A percentile compares a stretch with the other conserved stretches of the same genome.
phyloP scores from a whole-genome alignment of 1,140 invertebrate species.

The Grapholita molesta region DNA sequence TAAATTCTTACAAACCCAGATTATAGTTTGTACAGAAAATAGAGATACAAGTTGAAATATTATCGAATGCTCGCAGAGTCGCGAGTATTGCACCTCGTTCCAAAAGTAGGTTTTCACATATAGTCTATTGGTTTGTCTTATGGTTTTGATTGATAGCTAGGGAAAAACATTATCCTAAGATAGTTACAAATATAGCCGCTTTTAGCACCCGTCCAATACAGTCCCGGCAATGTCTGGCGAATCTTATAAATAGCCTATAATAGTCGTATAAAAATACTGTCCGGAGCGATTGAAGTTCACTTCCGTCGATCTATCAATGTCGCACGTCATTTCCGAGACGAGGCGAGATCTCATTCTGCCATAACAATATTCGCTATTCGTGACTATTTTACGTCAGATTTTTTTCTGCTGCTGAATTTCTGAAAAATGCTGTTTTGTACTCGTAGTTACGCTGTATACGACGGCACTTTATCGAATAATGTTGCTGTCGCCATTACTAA shows the following conservation, averaged over 20 bases:
- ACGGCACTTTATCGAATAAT: no score
- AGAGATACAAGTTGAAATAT: no score
- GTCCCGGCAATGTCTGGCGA: neutral
- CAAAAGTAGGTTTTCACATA: no score
- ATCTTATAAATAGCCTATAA: neutral
- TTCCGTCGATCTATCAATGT: slow-evolving; percentile 40
- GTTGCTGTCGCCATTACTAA: no score
- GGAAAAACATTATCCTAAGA: neutral
- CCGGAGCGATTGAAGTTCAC: slow-evolving; percentile 31
- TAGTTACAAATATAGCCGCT: neutral
- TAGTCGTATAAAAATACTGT: slow-evolving; percentile 1
- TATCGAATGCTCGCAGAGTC: no score
- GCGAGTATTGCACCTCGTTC: no score
- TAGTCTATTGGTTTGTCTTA: no score
- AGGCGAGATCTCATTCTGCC: neutral
- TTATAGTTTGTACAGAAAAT: no score
- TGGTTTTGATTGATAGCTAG: no score
- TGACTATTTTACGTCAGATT: neutral
- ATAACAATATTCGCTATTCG: slow-evolving; percentile 9
- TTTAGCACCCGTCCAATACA: neutral
- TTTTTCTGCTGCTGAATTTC: neutral
- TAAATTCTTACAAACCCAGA: no score
- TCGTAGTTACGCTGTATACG: neutral
- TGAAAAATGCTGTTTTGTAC: neutral
- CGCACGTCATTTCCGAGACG: slow-evolving; percentile 27